Evolutionary conservation across 2,888 invertebrate genomes (phyloP), one percentile per base, ranked within the genome.

Genomic region (Ditula angustiorana): DNA sequence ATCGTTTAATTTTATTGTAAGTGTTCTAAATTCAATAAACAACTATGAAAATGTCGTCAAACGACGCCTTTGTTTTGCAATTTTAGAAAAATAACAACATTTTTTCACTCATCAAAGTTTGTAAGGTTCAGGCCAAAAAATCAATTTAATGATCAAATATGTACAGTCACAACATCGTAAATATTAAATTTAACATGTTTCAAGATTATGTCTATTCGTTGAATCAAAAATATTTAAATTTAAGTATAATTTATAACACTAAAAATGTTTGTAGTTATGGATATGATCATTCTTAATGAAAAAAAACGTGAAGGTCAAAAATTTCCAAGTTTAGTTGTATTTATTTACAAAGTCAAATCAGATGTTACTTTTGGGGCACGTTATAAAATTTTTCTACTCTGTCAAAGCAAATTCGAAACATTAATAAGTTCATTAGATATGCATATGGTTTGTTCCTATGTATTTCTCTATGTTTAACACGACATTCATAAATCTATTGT

Each of bases 21-120:
- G 62, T 63, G 57, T 72, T 71, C 68, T 67, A 74, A 78, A 76
- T 78, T 70, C 80, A 75, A 71, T 73, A 70, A 72, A 76, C 68
- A 69, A 67, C 70, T 75, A 71, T 70, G 67, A 62, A 59, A 56
- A 52, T 58, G 50, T 57, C 63, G 63, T 63, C 63, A 58, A 63
- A 63, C 50, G 63, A 63, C 63, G 63, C 44, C 24, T 19, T 58
- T 52, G 57, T 50, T 44, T 50, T 63, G 57, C 50, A 57, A 44
- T 58, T 63, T 41, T 64, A 47, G 16, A 52, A 64, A 59, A 59
- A 64, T 53, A 59, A 64, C 59, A 44, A 50, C 44, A n/a, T 41
- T 23, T 62, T 62, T 63, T 30, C 30, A 50, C 24, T 50, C 24
- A 35, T 49, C 30, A 28, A 57, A 19, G 30, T 50, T 52, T 44